A percentile compares a stretch with the other conserved stretches of the same genome.
Evolutionary conservation across 2,113 vertebrate species (phyloP).

Genomic region (Antechinus flavipes): DNA sequence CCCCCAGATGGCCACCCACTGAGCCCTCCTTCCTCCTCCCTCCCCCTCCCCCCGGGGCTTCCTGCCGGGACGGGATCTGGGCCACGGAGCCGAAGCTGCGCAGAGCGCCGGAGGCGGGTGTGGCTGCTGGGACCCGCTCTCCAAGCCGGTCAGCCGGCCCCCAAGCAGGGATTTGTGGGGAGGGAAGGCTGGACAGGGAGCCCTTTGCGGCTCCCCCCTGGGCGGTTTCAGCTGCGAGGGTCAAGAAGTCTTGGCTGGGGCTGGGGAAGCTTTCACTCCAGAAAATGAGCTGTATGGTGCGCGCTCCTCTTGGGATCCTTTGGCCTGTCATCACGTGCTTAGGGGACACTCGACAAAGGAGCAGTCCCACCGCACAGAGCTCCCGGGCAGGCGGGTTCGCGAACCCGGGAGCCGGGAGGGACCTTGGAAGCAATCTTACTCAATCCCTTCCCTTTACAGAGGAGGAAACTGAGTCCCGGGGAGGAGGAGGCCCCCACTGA

Average conservation of each 20-base stretch:
- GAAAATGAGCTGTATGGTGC: background rate
- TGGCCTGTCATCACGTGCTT: background rate
- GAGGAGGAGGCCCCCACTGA: rapidly evolving
- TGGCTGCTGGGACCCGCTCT: background rate
- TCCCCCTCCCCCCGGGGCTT: background rate
- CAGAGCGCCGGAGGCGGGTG: rapidly evolving
- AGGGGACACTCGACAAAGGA: background rate
- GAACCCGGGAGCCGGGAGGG: background rate
- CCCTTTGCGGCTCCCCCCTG: background rate
- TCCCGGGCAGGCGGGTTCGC: background rate
- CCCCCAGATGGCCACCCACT: background rate
- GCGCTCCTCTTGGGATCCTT: background rate
- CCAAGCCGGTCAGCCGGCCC: background rate
- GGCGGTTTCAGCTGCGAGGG: background rate
- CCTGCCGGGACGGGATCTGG: background rate
- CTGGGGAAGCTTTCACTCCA: background rate
- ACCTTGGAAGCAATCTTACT: background rate
- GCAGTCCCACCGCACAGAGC: background rate
- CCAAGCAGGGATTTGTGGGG: background rate
- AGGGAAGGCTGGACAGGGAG: background rate
- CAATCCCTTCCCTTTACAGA: background rate
- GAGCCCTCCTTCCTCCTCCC: background rate
- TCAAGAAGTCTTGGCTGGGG: background rate
- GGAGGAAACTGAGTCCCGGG: background rate
- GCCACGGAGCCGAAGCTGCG: background rate